A percentile compares a stretch with the other conserved stretches of the same genome.
These are phyloP conservation scores for Cryptoprocta ferox DNA, from an alignment of 2,797 vertebrate species.

Conservation along the genomic window DNA sequence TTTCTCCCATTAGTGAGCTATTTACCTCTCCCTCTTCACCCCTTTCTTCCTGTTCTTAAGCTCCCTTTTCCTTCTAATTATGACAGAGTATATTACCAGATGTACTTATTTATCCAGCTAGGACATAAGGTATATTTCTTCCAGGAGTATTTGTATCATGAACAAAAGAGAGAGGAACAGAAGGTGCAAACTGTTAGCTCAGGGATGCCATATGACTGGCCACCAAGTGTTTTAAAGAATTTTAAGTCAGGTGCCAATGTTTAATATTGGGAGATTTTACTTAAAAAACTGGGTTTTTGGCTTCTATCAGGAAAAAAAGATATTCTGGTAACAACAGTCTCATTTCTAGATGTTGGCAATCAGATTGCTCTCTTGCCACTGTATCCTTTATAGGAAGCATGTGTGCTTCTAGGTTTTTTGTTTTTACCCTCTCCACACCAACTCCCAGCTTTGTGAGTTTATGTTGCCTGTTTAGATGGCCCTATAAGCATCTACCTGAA, in stretches of 20 bases:
- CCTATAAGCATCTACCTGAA: not conserved
- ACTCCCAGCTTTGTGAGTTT: not conserved
- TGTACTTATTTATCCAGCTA: not conserved
- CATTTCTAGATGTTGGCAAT: not conserved
- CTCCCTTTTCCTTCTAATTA: not conserved
- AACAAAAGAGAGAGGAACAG: constrained; percentile 28
- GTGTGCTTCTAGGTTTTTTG: not conserved
- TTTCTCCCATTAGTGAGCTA: not conserved
- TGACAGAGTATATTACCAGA: not conserved
- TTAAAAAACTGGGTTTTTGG: constrained; percentile 1
- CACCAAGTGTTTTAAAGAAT: not conserved
- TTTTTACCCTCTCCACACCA: not conserved
- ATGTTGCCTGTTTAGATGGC: not conserved
- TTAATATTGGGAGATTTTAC: constrained; percentile 34
- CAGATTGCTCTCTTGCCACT: not conserved
- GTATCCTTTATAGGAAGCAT: not conserved
- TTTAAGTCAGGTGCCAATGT: not conserved
- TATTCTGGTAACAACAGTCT: not conserved
- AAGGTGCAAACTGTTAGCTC: not conserved
- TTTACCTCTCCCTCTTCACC: not conserved
- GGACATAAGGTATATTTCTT: not conserved
- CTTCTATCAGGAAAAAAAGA: not conserved
- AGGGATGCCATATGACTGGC: not conserved
- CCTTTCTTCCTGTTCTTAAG: not conserved
- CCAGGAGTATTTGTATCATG: not conserved